Evolutionary conservation across 1,140 invertebrate species (phyloP), one percentile per base, ranked within the genome.

Genomic region (Pteromalus puparum): DNA sequence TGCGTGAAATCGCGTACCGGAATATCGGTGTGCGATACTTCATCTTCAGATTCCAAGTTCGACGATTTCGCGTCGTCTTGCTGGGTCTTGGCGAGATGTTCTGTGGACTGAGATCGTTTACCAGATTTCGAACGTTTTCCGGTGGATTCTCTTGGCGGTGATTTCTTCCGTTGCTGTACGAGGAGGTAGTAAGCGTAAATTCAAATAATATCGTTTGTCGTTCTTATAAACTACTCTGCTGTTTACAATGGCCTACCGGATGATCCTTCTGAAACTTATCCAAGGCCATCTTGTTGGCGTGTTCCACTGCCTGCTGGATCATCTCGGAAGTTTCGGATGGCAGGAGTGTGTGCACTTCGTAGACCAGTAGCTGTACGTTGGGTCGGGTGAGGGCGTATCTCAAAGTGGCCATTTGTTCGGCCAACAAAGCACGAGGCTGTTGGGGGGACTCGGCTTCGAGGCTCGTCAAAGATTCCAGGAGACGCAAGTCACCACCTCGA

Each of bases 321-420:
- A 94, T 91, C 26, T 92, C 90, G 0, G 86, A 88, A 0, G 93
- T 94, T 84, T 94, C 93, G 6, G 89, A 87, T 0, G 90, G 89
- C 12, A 93, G 86, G 67, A 92, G 87, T 7, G 93, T 93, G 83
- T 94, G 93, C 0, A 91, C 92, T 82, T 94, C 92, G 84, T 94
- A 94, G 77, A 94, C 87, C 0, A 94, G 82, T 6, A 93, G 88
- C 72, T 94, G 93, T 12, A 94, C 90, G 86, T 93, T 92, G 0
- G 92, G 92, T 30, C 88, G 88, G 0, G 89, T 91, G 12, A 93
- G 77, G 5, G 91, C 90, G 61, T 91, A 87, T 24, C 90, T 91
- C 1, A 93, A 81, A 7, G 90, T 91, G 24, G 88, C 74, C 79
- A 92, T 85, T 74, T 93, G 92, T 42, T 92, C 90, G 42, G 86